Conservation (phyloP, 2,113 vertebrate genomes). For the Nematolebias whitei region DNA sequence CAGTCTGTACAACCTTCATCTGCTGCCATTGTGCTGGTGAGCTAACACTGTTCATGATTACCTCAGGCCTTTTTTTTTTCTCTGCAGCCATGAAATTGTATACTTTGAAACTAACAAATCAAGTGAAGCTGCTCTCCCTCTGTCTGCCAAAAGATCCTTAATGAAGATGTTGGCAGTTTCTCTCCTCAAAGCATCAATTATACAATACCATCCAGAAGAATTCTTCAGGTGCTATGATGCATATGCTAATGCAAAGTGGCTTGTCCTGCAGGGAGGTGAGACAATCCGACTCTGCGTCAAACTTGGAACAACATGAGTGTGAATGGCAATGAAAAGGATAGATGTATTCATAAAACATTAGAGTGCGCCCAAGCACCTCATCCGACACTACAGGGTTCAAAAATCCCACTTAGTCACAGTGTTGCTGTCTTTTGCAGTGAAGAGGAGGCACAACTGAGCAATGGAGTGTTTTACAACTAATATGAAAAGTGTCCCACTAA, state of each 20-base stretch:
- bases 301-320: conserved; percentile 21
- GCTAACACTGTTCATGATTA: conserved; percentile 38
- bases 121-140: conserved; percentile 48
- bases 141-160: conserved; percentile 47
- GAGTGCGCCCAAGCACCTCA: conserved; percentile 15
- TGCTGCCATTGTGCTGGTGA: conserved; percentile 33
- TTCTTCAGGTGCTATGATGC: conserved; percentile 36
- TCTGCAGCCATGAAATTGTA: conserved; percentile 38
- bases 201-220: conserved; percentile 49
- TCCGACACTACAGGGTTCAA: conserved; percentile 17
- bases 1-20: conserved; percentile 47
- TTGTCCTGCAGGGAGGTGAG: conserved; percentile 32
- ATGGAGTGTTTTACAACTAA: conserved; percentile 8
- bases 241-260: conserved; percentile 40
- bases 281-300: conserved; percentile 15
- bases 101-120: conserved; percentile 68
- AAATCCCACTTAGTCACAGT: conserved; percentile 27
- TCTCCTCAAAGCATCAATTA: conserved; percentile 67
- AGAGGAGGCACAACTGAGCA: background rate
- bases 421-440: background rate
- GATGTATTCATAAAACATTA: conserved; percentile 10
- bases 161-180: conserved; percentile 64
- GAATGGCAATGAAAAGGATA: conserved; percentile 14
- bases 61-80: conserved; percentile 35
- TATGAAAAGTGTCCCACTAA: conserved; percentile 6